phyloP scores from a whole-genome alignment of 2,888 invertebrate species.

The Octonoba sinensis region DNA sequence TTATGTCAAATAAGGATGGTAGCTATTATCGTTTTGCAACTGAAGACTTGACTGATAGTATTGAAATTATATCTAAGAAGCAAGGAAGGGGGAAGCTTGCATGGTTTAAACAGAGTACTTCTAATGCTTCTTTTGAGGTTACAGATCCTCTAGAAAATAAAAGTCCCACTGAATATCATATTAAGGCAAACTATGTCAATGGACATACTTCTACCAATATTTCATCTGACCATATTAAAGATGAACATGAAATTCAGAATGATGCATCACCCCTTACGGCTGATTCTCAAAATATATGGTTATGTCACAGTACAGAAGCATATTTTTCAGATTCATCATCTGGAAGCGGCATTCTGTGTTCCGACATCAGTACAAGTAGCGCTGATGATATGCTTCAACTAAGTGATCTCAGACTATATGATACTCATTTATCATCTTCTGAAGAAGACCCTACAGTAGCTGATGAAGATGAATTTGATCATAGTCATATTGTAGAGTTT shows the following conservation, averaged over 20 bases:
- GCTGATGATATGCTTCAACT: conserved; percentile 63
- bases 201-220: conserved; percentile 3
- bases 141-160: conserved; percentile 28
- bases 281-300: conserved; percentile 29
- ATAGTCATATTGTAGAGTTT: conserved; percentile 52
- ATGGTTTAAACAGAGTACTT: conserved; percentile 47
- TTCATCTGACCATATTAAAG: neutral
- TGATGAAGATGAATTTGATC: conserved; percentile 64
- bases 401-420: conserved; percentile 60
- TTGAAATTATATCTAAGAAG: conserved; percentile 63
- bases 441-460: conserved; percentile 61
- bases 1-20: conserved; percentile 52
- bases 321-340: conserved; percentile 58
- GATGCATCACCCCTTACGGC: neutral
- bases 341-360: conserved; percentile 50
- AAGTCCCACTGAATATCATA: conserved; percentile 26
- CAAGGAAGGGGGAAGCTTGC: conserved; percentile 51
- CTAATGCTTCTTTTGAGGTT: conserved; percentile 52
- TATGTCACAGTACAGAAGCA: conserved; percentile 33
- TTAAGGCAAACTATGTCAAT: conserved; percentile 26
- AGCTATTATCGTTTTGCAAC: conserved; percentile 61
- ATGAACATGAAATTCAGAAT: conserved; percentile 13
- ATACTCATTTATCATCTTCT: conserved; percentile 63
- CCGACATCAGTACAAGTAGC: conserved; percentile 52
- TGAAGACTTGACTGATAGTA: conserved; percentile 60